A percentile compares a stretch with the other conserved stretches of the same genome.
These are phyloP conservation scores for Odontamblyopus lacepedii DNA, from an alignment of 2,797 vertebrate genomes.

Conservation along the genomic window DNA sequence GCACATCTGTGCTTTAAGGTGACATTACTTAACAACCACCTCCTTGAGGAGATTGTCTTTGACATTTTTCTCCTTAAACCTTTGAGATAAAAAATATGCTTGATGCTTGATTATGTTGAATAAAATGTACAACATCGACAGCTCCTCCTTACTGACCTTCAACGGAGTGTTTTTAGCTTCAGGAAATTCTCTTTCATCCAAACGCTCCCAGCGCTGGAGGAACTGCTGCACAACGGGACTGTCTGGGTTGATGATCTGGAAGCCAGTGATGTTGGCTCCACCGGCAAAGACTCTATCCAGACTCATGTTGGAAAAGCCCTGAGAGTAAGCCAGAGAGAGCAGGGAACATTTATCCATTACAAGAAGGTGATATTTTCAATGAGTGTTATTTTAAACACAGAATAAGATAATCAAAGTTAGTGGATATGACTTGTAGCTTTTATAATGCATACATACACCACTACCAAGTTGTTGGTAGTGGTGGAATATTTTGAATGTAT, in stretches of 20 bases:
- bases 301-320: constrained; percentile 94
- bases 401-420: background rate
- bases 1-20: constrained; percentile 8
- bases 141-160: constrained; percentile 79
- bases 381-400: background rate
- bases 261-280: constrained; percentile 95
- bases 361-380: background rate
- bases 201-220: constrained; percentile 94
- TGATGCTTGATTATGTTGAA: constrained; percentile 40
- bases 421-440: background rate
- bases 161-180: constrained; percentile 93
- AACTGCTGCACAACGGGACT: constrained; percentile 96
- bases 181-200: constrained; percentile 97
- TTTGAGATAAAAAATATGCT: constrained; percentile 19
- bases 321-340: constrained; percentile 41
- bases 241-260: constrained; percentile 96
- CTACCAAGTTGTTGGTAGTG: background rate
- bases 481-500: background rate
- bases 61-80: constrained; percentile 28
- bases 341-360: background rate
- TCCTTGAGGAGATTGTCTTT: constrained; percentile 23
- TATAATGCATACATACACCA: background rate
- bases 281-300: constrained; percentile 92
- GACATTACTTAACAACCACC: constrained; percentile 19
- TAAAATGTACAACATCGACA: constrained; percentile 35